Evolutionary conservation across 2,113 vertebrate species (phyloP).

Genomic region (Proteles cristata): DNA sequence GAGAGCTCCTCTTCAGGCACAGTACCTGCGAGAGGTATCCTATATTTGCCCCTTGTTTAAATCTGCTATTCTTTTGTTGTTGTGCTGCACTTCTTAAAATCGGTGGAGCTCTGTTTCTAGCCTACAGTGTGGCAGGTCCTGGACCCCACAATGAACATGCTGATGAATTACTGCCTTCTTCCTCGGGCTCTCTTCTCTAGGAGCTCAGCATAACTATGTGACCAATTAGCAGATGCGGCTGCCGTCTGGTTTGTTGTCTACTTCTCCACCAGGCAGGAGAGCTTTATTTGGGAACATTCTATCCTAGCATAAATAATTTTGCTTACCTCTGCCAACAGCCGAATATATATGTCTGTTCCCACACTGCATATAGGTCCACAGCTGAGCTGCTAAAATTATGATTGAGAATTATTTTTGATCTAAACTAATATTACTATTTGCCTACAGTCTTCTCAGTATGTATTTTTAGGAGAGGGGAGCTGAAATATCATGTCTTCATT

Average conservation of each 20-base stretch:
- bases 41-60: neutral
- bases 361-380: neutral
- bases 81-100: neutral
- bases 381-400: constrained; percentile 13
- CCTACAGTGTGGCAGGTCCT: neutral
- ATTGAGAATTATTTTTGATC: constrained; percentile 22
- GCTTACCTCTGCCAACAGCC: neutral
- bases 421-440: constrained; percentile 4
- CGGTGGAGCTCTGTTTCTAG: neutral
- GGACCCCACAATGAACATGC: neutral
- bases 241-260: neutral
- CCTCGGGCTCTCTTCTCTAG: neutral
- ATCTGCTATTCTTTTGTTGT: neutral
- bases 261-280: neutral
- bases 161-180: neutral
- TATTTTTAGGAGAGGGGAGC: neutral
- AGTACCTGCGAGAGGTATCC: neutral
- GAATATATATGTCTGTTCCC: neutral
- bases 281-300: constrained; percentile 32
- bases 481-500: neutral
- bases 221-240: neutral
- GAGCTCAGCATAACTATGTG: neutral
- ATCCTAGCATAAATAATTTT: neutral
- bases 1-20: neutral
- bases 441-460: neutral